Percentiles rank a stretch among this genome's conserved stretches.
These are phyloP conservation scores for Homarus americanus DNA, from an alignment of 1,140 invertebrate genomes.

Conservation along the genomic window DNA sequence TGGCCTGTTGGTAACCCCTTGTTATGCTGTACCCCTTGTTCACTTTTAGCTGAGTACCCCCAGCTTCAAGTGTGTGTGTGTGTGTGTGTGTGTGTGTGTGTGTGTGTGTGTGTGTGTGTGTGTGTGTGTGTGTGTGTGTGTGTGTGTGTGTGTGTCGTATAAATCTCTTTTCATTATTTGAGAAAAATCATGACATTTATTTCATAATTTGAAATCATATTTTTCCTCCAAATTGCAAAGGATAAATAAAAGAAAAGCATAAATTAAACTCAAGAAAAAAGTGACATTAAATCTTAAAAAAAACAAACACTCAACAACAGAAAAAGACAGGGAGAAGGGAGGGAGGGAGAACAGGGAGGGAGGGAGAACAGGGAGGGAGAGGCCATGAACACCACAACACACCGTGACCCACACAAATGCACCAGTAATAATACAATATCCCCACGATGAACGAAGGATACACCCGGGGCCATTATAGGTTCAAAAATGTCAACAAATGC, in stretches of 20 bases:
- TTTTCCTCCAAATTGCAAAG: too few species aligned
- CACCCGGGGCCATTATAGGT: neutral
- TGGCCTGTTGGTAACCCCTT: neutral
- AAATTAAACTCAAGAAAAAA: too few species aligned
- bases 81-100: neutral
- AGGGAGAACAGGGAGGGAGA: neutral
- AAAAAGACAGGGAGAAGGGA: too few species aligned
- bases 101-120: neutral
- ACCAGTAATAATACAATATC: neutral
- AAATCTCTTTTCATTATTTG: too few species aligned
- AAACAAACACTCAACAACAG: too few species aligned
- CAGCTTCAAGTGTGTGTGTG: neutral
- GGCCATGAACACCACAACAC: neutral
- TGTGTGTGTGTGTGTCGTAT: neutral
- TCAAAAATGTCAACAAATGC: conserved; percentile 36
- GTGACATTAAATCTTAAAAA: too few species aligned
- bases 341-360: too few species aligned
- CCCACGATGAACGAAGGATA: neutral
- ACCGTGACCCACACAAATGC: neutral
- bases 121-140: neutral
- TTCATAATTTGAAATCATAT: too few species aligned
- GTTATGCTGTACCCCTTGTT: neutral
- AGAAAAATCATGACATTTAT: too few species aligned
- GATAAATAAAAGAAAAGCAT: too few species aligned
- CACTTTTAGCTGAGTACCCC: neutral